Conservation (phyloP, 2,113 vertebrate genomes). For the Tichodroma muraria region DNA sequence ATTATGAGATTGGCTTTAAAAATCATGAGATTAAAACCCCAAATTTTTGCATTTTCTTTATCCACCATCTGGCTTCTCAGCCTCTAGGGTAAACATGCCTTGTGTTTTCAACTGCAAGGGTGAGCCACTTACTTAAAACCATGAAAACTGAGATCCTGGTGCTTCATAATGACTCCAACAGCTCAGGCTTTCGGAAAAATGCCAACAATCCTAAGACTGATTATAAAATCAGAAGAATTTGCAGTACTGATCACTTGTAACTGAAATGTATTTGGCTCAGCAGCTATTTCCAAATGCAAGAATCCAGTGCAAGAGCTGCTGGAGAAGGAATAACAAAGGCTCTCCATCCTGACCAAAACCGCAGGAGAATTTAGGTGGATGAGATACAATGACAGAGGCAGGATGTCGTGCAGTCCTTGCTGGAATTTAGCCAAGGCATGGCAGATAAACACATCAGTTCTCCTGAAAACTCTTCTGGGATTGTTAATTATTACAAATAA, state of each 20-base stretch:
- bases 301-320: background rate
- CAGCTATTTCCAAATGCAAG: background rate
- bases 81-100: conserved; percentile 45
- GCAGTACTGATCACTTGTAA: background rate
- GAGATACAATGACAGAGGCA: background rate
- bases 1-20: conserved; percentile 56
- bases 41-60: conserved; percentile 61
- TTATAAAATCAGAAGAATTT: background rate
- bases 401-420: background rate
- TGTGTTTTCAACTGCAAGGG: conserved; percentile 25
- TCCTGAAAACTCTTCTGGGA: background rate
- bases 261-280: background rate
- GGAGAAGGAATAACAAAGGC: background rate
- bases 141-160: conserved; percentile 25
- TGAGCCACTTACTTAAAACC: conserved; percentile 36
- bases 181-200: background rate
- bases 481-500: conserved; percentile 5
- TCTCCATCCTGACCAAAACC: background rate
- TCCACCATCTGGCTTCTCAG: conserved; percentile 56
- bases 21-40: conserved; percentile 47
- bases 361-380: background rate
- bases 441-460: conserved; percentile 26
- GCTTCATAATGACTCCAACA: background rate
- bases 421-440: conserved; percentile 15
- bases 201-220: background rate